phyloP scores from a whole-genome alignment of 2,888 invertebrate genomes.

The Plebejus anna region DNA sequence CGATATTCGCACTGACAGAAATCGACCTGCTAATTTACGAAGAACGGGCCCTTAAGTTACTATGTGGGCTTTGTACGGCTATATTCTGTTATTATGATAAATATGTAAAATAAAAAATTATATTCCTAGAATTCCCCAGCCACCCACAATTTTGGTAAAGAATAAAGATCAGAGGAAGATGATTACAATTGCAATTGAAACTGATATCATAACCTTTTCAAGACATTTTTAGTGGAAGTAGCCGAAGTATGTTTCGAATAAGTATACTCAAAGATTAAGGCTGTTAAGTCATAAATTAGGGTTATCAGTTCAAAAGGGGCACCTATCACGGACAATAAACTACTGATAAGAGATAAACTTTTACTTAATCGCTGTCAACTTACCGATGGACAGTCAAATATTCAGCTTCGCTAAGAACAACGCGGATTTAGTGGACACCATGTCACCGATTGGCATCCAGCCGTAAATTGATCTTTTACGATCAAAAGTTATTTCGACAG shows the following conservation, averaged over 20 bases:
- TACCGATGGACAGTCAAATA: constrained; percentile 11
- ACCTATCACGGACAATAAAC: constrained; percentile 28
- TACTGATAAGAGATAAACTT: constrained; percentile 28
- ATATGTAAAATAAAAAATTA: no score
- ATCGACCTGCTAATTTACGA: no score
- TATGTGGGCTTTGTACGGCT: no score
- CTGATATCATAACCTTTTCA: not conserved
- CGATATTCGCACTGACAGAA: no score
- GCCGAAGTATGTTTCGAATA: not conserved
- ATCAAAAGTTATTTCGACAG: not conserved
- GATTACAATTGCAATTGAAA: not conserved
- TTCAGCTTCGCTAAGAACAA: not conserved
- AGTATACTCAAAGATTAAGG: constrained; percentile 18
- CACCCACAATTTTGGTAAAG: no score
- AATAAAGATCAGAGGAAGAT: not conserved
- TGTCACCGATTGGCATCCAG: constrained; percentile 21
- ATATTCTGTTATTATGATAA: no score
- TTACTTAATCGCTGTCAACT: constrained; percentile 19
- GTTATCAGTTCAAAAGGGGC: constrained; percentile 16
- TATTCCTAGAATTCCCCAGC: no score
- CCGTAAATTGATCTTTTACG: not conserved
- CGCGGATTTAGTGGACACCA: not conserved
- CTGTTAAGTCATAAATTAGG: constrained; percentile 26
- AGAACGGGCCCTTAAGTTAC: no score
- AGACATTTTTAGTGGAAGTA: not conserved